A percentile compares a stretch with the other conserved stretches of the same genome.
phyloP scores from a whole-genome alignment of 2,113 vertebrate species.

The Mesocricetus auratus region DNA sequence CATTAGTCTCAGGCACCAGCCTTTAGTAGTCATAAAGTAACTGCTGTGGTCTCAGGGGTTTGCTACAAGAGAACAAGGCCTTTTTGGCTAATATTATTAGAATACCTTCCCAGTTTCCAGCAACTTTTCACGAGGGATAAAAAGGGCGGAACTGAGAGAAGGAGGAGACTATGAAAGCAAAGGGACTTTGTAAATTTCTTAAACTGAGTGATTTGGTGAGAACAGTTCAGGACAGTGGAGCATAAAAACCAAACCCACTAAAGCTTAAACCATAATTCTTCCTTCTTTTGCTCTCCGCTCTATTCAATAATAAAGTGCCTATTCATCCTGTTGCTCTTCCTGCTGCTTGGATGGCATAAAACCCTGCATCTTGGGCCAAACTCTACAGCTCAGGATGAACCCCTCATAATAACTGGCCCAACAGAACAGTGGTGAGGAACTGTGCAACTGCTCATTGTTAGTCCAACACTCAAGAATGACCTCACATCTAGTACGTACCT shows the following conservation, averaged over 20 bases:
- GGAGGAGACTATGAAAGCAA: neutral
- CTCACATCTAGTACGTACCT: neutral
- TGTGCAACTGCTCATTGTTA: neutral
- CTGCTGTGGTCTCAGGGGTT: slow-evolving; percentile 69
- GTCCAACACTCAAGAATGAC: neutral
- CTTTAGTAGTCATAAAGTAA: slow-evolving; percentile 73
- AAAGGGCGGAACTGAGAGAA: neutral
- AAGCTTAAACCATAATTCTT: neutral
- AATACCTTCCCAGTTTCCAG: slow-evolving; percentile 70
- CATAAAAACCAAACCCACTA: neutral
- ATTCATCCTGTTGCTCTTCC: neutral
- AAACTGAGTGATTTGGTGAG: neutral
- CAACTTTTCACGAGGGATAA: neutral
- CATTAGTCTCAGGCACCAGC: slow-evolving; percentile 78
- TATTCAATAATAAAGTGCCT: neutral
- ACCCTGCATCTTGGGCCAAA: neutral
- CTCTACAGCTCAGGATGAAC: neutral
- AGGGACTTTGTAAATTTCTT: slow-evolving; percentile 29
- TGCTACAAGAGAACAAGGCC: slow-evolving; percentile 70
- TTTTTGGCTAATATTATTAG: slow-evolving; percentile 81
- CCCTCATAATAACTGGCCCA: neutral
- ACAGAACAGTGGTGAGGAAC: neutral
- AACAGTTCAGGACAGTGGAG: neutral
- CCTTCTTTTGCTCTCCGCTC: neutral
- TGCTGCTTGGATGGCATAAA: neutral